phyloP scores from a whole-genome alignment of 2,797 vertebrate species.

The Glossophaga mutica region DNA sequence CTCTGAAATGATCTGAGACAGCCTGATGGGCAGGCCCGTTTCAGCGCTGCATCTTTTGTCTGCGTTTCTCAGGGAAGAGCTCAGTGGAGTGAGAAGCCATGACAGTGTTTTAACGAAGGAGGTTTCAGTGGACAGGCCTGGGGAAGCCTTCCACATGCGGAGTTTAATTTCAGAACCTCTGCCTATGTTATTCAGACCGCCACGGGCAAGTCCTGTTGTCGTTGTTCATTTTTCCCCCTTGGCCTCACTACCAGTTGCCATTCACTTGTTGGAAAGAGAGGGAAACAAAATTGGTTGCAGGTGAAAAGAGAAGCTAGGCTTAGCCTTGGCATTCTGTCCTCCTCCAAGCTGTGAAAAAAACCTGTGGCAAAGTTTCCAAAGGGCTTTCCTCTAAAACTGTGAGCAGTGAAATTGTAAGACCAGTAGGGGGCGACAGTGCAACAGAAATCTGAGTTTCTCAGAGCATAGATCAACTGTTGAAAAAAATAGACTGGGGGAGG shows the following conservation, averaged over 20 bases:
- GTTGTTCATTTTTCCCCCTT: background rate
- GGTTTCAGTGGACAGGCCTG: background rate
- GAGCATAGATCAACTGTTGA: accelerated
- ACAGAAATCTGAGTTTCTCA: constrained; percentile 56
- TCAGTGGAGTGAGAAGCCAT: background rate
- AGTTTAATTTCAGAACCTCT: background rate
- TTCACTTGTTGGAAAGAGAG: background rate
- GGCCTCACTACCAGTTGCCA: background rate
- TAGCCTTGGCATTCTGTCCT: background rate
- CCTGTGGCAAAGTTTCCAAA: background rate
- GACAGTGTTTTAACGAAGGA: background rate
- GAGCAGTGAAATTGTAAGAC: constrained; percentile 43
- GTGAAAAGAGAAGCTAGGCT: background rate
- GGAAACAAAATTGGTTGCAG: background rate
- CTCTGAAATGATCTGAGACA: background rate
- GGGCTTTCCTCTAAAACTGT: background rate
- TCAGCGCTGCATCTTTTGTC: background rate
- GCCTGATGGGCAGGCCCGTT: accelerated
- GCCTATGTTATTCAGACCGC: background rate
- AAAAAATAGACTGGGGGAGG: background rate
- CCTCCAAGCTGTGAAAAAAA: background rate
- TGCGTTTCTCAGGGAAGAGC: accelerated
- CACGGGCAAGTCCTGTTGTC: background rate
- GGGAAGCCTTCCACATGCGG: background rate
- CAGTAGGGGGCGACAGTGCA: constrained; percentile 73